Evolutionary conservation across 2,797 vertebrate genomes (phyloP).

Genomic region (Mus caroli): DNA sequence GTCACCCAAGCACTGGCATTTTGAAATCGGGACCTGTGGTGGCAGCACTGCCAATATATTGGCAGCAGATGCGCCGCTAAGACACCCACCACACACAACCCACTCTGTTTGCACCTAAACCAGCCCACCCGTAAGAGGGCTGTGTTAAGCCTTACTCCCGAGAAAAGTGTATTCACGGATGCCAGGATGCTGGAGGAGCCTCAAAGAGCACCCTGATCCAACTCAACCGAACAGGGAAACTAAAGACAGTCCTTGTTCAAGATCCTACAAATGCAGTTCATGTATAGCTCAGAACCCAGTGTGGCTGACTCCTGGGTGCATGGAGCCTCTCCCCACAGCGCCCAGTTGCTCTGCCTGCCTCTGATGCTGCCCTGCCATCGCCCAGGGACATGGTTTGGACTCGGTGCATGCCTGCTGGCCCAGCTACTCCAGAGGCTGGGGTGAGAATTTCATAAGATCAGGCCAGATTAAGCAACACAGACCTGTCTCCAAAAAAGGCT

Average conservation of each 20-base stretch:
- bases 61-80: slow-evolving; percentile 40
- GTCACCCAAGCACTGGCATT: neutral
- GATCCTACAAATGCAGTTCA: neutral
- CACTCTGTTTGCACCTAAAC: neutral
- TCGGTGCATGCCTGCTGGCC: neutral
- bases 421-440: too few species aligned
- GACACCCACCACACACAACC: slow-evolving; percentile 54
- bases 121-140: slow-evolving; percentile 6
- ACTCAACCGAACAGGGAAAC: neutral
- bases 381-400: neutral
- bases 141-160: slow-evolving; percentile 36
- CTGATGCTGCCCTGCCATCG: neutral
- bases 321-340: fast-evolving
- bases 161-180: slow-evolving; percentile 36
- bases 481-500: neutral
- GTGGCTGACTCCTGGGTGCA: neutral
- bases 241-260: neutral
- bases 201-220: slow-evolving; percentile 11
- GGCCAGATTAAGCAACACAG: neutral
- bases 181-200: neutral
- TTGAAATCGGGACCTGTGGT: neutral
- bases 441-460: neutral
- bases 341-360: fast-evolving
- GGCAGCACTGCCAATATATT: neutral
- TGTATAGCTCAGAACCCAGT: neutral